A percentile compares a stretch with the other conserved stretches of the same genome.
Evolutionary conservation across 2,113 vertebrate genomes (phyloP).

Genomic region (Brachyhypopomus occidentalis): DNA sequence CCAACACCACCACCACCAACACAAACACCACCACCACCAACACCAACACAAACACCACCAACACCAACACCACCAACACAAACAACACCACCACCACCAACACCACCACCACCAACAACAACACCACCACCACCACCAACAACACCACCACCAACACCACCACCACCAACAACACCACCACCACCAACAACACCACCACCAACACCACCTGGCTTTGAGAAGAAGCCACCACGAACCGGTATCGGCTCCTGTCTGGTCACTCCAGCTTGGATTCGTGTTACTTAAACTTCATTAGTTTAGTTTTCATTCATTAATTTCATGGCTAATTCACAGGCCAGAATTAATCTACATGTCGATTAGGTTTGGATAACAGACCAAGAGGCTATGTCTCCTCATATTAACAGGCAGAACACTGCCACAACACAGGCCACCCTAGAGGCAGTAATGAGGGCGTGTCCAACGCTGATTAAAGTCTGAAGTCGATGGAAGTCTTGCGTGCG

Average conservation of each 20-base stretch:
- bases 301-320: slow-evolving; percentile 46
- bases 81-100: too few species aligned
- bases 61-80: too few species aligned
- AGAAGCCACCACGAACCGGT: not conserved
- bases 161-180: too few species aligned
- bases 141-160: too few species aligned
- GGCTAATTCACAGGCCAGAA: slow-evolving; percentile 40
- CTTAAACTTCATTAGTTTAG: slow-evolving; percentile 42
- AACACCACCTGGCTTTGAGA: not conserved
- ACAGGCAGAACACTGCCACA: slow-evolving; percentile 36
- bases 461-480: not conserved
- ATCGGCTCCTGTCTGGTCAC: not conserved
- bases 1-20: too few species aligned
- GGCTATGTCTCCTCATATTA: slow-evolving; percentile 30
- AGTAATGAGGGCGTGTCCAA: slow-evolving; percentile 17
- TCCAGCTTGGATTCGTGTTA: slow-evolving; percentile 28
- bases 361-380: slow-evolving; percentile 29
- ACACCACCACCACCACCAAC: too few species aligned
- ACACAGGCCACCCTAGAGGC: slow-evolving; percentile 30
- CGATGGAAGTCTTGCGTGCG: slow-evolving; percentile 36
- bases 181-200: not conserved
- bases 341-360: slow-evolving; percentile 45
- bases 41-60: too few species aligned
- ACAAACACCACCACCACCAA: too few species aligned
- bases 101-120: too few species aligned